Evolutionary conservation across 2,888 invertebrate species (phyloP).

Genomic region (Parnassius mnemosyne): DNA sequence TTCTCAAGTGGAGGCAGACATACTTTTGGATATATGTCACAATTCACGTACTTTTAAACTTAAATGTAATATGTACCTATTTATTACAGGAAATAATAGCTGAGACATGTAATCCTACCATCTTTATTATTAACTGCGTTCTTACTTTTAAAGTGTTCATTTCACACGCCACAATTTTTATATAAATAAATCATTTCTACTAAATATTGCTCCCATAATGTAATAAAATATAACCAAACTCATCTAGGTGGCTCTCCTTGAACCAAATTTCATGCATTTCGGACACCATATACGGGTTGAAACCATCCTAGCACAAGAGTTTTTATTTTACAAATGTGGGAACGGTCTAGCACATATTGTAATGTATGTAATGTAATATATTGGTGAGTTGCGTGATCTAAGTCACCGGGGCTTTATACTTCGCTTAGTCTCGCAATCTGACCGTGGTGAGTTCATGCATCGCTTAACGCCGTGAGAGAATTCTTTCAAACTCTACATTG

Average conservation of each 20-base stretch:
- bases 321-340: constrained; percentile 24
- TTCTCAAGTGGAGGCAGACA: too few relatives aligned
- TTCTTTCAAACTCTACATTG: constrained; percentile 60
- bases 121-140: too few relatives aligned
- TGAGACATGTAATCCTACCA: too few relatives aligned
- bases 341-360: constrained; percentile 18
- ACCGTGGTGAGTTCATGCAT: constrained; percentile 70
- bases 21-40: too few relatives aligned
- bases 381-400: constrained; percentile 50
- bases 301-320: constrained; percentile 10
- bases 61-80: too few relatives aligned
- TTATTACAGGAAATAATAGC: too few relatives aligned
- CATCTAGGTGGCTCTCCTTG: constrained; percentile 27
- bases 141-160: too few relatives aligned
- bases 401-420: constrained; percentile 8
- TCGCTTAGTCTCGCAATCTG: constrained; percentile 54
- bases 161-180: too few relatives aligned
- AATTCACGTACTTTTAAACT: too few relatives aligned
- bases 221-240: constrained; percentile 20
- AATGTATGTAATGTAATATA: constrained; percentile 5
- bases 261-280: constrained; percentile 21
- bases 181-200: too few relatives aligned
- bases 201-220: not conserved
- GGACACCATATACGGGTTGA: constrained; percentile 5
- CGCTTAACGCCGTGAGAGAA: constrained; percentile 71